These are phyloP conservation scores for Lottia scabra DNA, from an alignment of 2,888 invertebrate species.

Conservation along the genomic window DNA sequence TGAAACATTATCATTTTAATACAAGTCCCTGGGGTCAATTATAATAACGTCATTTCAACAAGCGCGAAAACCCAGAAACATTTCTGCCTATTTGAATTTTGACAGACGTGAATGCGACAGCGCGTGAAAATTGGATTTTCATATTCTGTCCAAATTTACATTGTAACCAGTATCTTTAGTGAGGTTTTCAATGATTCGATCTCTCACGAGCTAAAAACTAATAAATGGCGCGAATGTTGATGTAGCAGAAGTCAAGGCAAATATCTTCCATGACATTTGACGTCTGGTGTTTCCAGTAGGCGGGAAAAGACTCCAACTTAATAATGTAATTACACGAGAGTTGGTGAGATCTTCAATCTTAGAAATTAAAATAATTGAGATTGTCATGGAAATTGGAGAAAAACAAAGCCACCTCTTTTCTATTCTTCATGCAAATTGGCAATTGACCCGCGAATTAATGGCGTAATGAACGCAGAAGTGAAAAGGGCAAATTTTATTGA, in stretches of 20 bases:
- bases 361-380: too few relatives aligned
- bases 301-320: background rate
- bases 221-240: background rate
- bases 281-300: background rate
- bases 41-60: constrained; percentile 1
- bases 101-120: constrained; percentile 5
- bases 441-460: too few relatives aligned
- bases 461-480: too few relatives aligned
- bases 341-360: too few relatives aligned
- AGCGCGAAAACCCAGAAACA: background rate
- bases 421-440: too few relatives aligned
- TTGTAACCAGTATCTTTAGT: constrained; percentile 21
- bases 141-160: constrained; percentile 32
- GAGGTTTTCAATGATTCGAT: background rate
- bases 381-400: too few relatives aligned
- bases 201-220: background rate
- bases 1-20: background rate
- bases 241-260: background rate
- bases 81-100: background rate
- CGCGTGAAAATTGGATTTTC: constrained; percentile 31
- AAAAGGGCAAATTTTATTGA: too few relatives aligned
- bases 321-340: background rate
- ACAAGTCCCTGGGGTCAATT: background rate
- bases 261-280: background rate
- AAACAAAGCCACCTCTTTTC: too few relatives aligned